phyloP scores from a whole-genome alignment of 1,140 invertebrate species.

The Melanaphis sacchari region DNA sequence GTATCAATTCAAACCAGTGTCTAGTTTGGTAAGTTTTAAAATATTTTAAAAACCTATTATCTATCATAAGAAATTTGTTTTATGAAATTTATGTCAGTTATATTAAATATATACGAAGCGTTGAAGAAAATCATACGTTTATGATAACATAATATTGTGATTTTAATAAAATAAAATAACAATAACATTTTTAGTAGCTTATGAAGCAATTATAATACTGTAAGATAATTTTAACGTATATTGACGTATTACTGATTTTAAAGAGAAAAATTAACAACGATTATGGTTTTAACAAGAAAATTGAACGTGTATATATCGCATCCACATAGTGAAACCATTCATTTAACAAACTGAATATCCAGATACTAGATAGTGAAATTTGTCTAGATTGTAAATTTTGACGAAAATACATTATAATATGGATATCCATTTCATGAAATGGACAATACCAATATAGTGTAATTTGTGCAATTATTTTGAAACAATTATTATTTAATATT shows the following conservation, averaged over 20 bases:
- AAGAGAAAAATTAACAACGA: not conserved
- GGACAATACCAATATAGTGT: too few species aligned
- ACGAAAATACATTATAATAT: too few species aligned
- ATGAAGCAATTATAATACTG: not conserved
- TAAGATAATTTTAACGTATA: not conserved
- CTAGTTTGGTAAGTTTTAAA: not conserved
- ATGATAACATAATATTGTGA: not conserved
- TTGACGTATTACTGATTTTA: not conserved
- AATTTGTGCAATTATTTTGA: too few species aligned
- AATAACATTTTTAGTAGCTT: not conserved
- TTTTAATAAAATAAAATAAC: not conserved
- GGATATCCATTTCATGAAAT: too few species aligned
- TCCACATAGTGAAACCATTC: too few species aligned
- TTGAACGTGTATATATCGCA: accelerated
- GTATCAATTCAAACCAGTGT: not conserved
- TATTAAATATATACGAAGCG: not conserved
- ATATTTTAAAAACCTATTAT: not conserved
- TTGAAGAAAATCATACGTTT: not conserved
- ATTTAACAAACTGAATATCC: too few species aligned
- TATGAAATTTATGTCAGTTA: not conserved
- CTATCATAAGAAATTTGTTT: not conserved
- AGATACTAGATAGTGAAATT: too few species aligned
- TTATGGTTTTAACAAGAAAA: not conserved
- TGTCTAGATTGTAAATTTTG: too few species aligned
- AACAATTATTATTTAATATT: too few species aligned